Conservation (phyloP, 2,888 invertebrate species). For the Anticlea derivata region DNA sequence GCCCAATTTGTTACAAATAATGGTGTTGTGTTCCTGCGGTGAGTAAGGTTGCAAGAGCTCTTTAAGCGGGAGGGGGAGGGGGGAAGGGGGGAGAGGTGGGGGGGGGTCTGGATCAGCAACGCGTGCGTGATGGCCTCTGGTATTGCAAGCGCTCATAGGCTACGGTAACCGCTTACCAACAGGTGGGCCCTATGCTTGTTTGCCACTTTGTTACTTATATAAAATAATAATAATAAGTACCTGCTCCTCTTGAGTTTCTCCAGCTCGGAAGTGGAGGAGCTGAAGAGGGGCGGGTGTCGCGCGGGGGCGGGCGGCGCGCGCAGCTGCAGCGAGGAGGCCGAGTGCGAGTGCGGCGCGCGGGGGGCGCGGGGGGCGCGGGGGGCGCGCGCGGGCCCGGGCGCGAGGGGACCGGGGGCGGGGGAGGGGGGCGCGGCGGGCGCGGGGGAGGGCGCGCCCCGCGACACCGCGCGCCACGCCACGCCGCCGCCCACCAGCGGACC, state of each 20-base stretch:
- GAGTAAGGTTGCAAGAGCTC: too few species aligned
- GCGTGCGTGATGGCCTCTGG: too few species aligned
- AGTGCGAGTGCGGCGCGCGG: slow-evolving; percentile 45
- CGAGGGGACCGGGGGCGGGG: slow-evolving; percentile 32
- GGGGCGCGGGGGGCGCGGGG: slow-evolving; percentile 37
- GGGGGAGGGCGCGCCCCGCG: slow-evolving; percentile 32
- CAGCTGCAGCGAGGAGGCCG: slow-evolving; percentile 50
- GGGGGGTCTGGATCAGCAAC: too few species aligned
- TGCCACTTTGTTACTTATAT: too few species aligned
- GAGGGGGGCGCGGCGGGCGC: slow-evolving; percentile 30
- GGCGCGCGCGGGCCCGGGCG: slow-evolving; percentile 33
- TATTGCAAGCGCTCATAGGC: too few species aligned
- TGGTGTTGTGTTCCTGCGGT: too few species aligned
- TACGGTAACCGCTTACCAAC: too few species aligned
- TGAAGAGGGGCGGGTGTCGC: slow-evolving; percentile 49
- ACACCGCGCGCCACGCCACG: slow-evolving; percentile 37
- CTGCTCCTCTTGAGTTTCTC: slow-evolving; percentile 63
- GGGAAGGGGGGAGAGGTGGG: too few species aligned
- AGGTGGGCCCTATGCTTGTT: too few species aligned
- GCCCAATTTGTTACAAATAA: too few species aligned
- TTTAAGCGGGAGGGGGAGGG: too few species aligned
- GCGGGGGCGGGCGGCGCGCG: slow-evolving; percentile 36
- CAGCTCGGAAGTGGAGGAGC: slow-evolving; percentile 67
- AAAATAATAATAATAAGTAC: too few species aligned
- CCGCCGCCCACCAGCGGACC: slow-evolving; percentile 32